Percentiles rank a stretch among this genome's conserved stretches.
Evolutionary conservation across 2,113 vertebrate species (phyloP).

Genomic region (Tinamus guttatus): DNA sequence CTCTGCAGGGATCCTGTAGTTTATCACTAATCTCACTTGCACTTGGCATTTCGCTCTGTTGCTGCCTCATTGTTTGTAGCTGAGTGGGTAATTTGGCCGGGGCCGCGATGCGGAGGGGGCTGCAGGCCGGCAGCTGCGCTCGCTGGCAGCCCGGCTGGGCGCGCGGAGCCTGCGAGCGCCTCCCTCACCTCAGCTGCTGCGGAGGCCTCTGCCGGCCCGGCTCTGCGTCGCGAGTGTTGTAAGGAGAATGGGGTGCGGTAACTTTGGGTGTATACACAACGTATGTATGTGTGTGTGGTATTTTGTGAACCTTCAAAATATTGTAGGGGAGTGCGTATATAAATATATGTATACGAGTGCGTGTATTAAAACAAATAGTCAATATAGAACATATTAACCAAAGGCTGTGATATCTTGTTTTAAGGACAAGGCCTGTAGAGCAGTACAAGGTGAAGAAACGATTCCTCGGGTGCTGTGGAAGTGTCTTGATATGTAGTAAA

Average conservation of each 20-base stretch:
- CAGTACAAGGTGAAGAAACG: background rate
- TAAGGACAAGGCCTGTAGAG: background rate
- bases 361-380: background rate
- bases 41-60: slow-evolving; percentile 73
- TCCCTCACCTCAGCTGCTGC: background rate
- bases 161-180: background rate
- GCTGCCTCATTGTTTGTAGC: slow-evolving; percentile 73
- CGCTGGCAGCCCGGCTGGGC: slow-evolving; percentile 82
- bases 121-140: slow-evolving; percentile 84
- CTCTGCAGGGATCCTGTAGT: slow-evolving; percentile 76
- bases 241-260: background rate
- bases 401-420: background rate
- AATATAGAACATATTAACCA: background rate
- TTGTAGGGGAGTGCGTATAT: background rate
- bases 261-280: background rate
- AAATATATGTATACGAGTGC: background rate
- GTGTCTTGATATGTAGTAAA: background rate
- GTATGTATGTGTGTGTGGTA: background rate
- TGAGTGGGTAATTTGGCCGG: slow-evolving; percentile 78
- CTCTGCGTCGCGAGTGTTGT: background rate
- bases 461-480: background rate
- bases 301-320: background rate
- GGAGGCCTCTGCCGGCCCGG: background rate
- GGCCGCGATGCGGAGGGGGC: slow-evolving; percentile 68
- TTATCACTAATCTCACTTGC: slow-evolving; percentile 78